A percentile compares a stretch with the other conserved stretches of the same genome.
Evolutionary conservation across 2,113 vertebrate genomes (phyloP).

Genomic region (Aegotheles bennettii): DNA sequence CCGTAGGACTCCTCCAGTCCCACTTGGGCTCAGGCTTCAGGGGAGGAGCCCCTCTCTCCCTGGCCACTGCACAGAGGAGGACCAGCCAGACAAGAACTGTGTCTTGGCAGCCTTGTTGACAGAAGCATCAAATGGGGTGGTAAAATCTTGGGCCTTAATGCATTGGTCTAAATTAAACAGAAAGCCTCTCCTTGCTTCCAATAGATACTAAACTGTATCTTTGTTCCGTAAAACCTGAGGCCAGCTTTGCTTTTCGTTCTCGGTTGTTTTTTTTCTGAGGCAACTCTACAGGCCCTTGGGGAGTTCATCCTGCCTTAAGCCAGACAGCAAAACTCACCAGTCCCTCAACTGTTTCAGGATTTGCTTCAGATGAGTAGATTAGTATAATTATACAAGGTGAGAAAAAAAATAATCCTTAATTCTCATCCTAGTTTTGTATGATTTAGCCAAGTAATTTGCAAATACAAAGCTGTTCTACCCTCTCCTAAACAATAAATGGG

Average conservation of each 20-base stretch:
- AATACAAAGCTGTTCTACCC: not conserved
- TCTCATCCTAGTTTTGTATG: not conserved
- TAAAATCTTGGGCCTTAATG: not conserved
- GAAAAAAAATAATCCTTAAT: not conserved
- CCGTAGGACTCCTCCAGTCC: not conserved
- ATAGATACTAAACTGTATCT: not conserved
- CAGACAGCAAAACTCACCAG: not conserved
- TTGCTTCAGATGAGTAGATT: not conserved
- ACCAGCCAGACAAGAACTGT: not conserved
- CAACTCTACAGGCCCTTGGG: not conserved
- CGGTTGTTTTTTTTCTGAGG: not conserved
- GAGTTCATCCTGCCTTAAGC: not conserved
- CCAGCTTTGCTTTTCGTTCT: not conserved
- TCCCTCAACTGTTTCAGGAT: not conserved
- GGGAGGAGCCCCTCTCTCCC: not conserved
- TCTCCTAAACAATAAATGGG: not conserved
- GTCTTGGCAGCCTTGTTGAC: accelerated
- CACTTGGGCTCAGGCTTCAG: not conserved
- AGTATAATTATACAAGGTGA: not conserved
- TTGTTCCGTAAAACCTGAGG: not conserved
- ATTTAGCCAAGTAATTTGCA: not conserved
- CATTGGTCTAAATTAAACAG: not conserved
- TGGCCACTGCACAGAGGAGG: not conserved
- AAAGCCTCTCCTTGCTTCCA: not conserved
- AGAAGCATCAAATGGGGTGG: not conserved